Conservation (phyloP, 1,140 invertebrate species). For the Scylla paramamosain region DNA sequence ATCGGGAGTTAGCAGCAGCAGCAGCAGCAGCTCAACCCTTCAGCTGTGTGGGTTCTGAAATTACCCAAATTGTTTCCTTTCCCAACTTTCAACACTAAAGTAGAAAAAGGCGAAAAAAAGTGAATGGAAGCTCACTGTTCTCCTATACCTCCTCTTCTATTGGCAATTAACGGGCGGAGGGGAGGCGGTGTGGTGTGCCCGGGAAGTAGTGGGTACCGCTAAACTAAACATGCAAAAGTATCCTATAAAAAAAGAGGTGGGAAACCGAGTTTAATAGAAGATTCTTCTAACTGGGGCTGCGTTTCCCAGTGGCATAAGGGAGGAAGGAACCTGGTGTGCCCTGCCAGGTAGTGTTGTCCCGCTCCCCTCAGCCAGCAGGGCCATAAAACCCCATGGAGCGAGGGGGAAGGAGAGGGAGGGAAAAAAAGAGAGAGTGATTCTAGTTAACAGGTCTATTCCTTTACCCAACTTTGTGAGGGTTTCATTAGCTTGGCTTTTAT, state of each 20-base stretch:
- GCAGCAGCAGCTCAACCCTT: background rate
- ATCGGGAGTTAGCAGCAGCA: background rate
- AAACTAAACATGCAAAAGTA: constrained; percentile 5
- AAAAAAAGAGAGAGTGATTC: constrained; percentile 24
- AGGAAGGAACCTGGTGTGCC: background rate
- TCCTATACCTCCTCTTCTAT: background rate
- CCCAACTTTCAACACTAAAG: background rate
- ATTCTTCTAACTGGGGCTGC: background rate
- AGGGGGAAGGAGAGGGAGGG: background rate
- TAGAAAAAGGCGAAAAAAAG: background rate
- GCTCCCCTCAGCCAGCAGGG: background rate
- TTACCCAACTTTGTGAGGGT: background rate
- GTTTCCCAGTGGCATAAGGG: background rate
- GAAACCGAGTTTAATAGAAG: background rate
- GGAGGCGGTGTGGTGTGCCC: background rate
- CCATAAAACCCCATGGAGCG: background rate
- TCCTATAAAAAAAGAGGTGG: background rate
- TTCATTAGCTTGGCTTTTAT: too few relatives aligned
- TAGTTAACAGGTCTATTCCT: constrained; percentile 14
- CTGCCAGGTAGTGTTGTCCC: background rate
- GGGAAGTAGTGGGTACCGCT: background rate
- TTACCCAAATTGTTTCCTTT: background rate
- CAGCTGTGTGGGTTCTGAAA: background rate
- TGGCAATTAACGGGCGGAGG: background rate
- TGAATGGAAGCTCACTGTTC: background rate